These are phyloP conservation scores for Stenichneumon culpator DNA, from an alignment of 2,888 invertebrate species.

Conservation along the genomic window DNA sequence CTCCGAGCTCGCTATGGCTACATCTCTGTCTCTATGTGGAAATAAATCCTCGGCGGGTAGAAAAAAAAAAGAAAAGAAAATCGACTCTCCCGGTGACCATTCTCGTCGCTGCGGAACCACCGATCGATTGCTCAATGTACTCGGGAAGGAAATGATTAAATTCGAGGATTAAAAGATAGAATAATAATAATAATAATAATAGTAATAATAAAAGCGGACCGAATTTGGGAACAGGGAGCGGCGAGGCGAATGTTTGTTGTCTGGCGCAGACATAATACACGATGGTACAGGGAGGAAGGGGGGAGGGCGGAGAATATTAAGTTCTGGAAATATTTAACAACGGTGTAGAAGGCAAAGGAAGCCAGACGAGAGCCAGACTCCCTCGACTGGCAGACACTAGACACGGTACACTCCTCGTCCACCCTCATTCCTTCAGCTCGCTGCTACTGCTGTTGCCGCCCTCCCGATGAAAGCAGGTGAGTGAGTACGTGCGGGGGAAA, in stretches of 20 bases:
- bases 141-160: not conserved
- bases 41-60: slow-evolving; percentile 33
- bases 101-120: not conserved
- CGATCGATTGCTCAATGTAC: slow-evolving; percentile 1
- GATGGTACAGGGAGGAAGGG: not conserved
- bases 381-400: slow-evolving; percentile 64
- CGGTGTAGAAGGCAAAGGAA: slow-evolving; percentile 33
- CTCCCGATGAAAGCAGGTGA: slow-evolving; percentile 82
- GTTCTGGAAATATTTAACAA: slow-evolving; percentile 16
- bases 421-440: slow-evolving; percentile 62
- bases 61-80: not conserved
- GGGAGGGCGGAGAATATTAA: not conserved
- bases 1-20: not conserved
- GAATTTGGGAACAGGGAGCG: not conserved
- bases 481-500: slow-evolving; percentile 46
- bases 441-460: slow-evolving; percentile 55
- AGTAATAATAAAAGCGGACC: not conserved
- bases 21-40: slow-evolving; percentile 57
- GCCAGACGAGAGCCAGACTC: slow-evolving; percentile 72
- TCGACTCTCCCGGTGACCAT: not conserved
- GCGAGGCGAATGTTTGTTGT: not conserved
- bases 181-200: too few relatives aligned
- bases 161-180: not conserved
- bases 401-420: slow-evolving; percentile 20
- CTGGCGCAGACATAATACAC: not conserved